These are phyloP conservation scores for Myzus persicae DNA, from an alignment of 1,140 invertebrate genomes.

Conservation along the genomic window DNA sequence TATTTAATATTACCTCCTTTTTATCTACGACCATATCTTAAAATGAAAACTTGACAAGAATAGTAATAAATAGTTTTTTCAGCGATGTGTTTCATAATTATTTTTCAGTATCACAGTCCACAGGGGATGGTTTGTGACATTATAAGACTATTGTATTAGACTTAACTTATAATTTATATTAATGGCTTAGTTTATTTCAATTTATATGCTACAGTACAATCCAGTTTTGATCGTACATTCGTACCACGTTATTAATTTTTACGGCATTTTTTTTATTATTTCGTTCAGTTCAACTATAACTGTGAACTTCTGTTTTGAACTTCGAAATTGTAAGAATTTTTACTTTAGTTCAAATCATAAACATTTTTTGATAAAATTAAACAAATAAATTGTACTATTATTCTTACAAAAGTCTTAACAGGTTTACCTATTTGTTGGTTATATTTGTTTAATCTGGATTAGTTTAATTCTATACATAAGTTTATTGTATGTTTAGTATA, in stretches of 20 bases:
- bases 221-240: neutral
- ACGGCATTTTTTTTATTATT: neutral
- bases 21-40: neutral
- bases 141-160: conserved; percentile 9
- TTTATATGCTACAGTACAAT: neutral
- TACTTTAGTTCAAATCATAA: too few relatives aligned
- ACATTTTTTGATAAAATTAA: neutral
- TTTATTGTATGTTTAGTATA: too few relatives aligned
- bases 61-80: conserved; percentile 17
- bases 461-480: too few relatives aligned
- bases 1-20: neutral
- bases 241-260: neutral
- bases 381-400: too few relatives aligned
- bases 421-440: too few relatives aligned
- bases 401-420: too few relatives aligned
- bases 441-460: too few relatives aligned
- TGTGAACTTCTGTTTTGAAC: neutral
- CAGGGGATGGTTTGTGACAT: neutral
- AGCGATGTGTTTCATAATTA: neutral
- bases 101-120: neutral
- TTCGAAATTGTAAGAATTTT: neutral
- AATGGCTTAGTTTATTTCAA: neutral
- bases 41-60: conserved; percentile 13
- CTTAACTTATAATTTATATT: conserved; percentile 18
- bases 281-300: neutral